Percentiles rank a stretch among this genome's conserved stretches.
Conservation (phyloP, 2,113 vertebrate species). For the Circaetus cinerascens region DNA sequence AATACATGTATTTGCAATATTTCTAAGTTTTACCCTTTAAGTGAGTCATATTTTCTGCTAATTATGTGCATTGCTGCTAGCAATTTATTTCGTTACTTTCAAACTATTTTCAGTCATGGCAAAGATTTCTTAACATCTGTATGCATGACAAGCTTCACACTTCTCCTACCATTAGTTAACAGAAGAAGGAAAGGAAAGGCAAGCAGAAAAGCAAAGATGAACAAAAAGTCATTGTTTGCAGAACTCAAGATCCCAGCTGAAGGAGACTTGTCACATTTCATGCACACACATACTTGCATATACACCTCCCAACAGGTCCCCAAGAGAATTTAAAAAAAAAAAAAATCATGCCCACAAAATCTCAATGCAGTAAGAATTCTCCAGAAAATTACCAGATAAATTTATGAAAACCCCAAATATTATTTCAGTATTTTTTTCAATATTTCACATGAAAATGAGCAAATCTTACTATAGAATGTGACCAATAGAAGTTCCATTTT, state of each 20-base stretch:
- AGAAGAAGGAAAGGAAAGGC: not conserved
- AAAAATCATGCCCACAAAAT: not conserved
- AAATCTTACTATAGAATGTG: not conserved
- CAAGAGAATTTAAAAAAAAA: not conserved
- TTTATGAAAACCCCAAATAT: not conserved
- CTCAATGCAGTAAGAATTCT: not conserved
- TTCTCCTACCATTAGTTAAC: not conserved
- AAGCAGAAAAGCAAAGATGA: not conserved
- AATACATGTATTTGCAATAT: not conserved
- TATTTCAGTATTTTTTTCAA: not conserved
- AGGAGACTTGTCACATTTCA: not conserved
- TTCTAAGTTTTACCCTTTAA: not conserved
- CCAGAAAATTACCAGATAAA: not conserved
- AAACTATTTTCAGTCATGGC: not conserved
- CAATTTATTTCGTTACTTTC: not conserved
- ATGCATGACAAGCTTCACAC: not conserved
- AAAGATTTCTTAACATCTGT: not conserved
- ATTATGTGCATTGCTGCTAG: not conserved
- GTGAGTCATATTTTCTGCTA: slow-evolving; percentile 11
- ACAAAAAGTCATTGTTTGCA: not conserved
- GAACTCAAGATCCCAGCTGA: not conserved
- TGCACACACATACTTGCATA: rapidly evolving
- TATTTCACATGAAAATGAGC: not conserved
- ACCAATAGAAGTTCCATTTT: not conserved
- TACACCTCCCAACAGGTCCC: not conserved